Percentiles rank a stretch among this genome's conserved stretches.
phyloP scores from a whole-genome alignment of 2,113 vertebrate species.

The Sorex araneus region DNA sequence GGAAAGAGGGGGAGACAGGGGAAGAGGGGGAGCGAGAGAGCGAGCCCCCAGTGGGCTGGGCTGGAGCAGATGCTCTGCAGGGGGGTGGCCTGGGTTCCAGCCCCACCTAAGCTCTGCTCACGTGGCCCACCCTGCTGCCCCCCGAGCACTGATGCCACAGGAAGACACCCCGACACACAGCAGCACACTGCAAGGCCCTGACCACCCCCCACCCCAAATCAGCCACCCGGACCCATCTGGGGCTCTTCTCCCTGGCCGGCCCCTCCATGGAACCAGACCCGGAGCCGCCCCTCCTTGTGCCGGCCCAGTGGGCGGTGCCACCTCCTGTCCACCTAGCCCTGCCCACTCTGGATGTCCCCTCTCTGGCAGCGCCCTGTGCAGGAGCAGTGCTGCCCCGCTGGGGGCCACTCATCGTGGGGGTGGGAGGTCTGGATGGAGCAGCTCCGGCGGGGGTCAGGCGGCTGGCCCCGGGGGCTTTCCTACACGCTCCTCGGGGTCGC shows the following conservation, averaged over 20 bases:
- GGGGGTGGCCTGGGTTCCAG: too few species aligned
- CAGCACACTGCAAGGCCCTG: not conserved
- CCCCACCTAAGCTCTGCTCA: too few species aligned
- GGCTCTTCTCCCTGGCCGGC: not conserved
- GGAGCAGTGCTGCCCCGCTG: not conserved
- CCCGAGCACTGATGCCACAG: not conserved
- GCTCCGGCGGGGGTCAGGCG: not conserved
- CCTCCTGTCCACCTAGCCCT: not conserved
- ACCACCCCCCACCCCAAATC: not conserved
- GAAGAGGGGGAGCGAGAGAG: not conserved
- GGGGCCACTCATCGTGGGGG: accelerated
- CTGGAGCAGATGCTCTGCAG: not conserved
- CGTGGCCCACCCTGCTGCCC: too few species aligned
- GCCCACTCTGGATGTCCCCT: not conserved
- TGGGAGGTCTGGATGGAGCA: not conserved
- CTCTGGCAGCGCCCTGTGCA: not conserved
- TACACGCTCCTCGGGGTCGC: not conserved
- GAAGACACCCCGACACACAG: not conserved
- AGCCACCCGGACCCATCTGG: not conserved
- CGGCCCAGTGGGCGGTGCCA: not conserved
- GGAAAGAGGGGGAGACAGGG: not conserved
- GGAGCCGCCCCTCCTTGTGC: not conserved
- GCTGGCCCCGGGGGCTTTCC: not conserved
- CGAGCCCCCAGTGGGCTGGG: not conserved
- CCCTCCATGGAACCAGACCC: too few species aligned